Evolutionary conservation across 2,797 vertebrate genomes (phyloP).

Genomic region (Epinephelus malabaricus): DNA sequence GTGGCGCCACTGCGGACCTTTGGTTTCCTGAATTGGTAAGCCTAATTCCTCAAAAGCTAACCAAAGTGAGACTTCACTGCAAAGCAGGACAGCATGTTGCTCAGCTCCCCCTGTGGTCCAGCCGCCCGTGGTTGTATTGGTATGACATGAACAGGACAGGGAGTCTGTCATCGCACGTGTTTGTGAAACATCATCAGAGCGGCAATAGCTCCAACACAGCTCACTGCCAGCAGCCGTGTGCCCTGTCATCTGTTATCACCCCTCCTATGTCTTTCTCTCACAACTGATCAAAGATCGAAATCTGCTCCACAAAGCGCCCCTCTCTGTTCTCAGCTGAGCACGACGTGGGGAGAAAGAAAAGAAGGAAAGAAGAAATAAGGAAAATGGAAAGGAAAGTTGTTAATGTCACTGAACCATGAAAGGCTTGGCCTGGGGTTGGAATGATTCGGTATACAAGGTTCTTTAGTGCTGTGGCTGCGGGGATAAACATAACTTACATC

Average conservation of each 20-base stretch:
- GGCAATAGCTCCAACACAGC: conserved; percentile 28
- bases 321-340: conserved; percentile 60
- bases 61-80: conserved; percentile 48
- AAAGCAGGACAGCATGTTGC: conserved; percentile 31
- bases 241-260: conserved; percentile 46
- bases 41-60: conserved; percentile 51
- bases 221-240: conserved; percentile 18
- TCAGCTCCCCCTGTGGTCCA: conserved; percentile 46
- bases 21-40: conserved; percentile 49
- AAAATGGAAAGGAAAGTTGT: conserved; percentile 83
- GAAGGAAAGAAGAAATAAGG: conserved; percentile 56
- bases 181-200: conserved; percentile 42
- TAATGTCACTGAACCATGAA: conserved; percentile 89
- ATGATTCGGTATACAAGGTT: conserved; percentile 88
- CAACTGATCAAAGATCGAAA: conserved; percentile 65
- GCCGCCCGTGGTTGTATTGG: conserved; percentile 22
- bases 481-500: conserved; percentile 92
- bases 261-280: conserved; percentile 38
- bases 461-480: conserved; percentile 87
- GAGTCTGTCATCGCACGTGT: conserved; percentile 34
- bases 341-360: conserved; percentile 54
- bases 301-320: conserved; percentile 46
- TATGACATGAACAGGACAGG: conserved; percentile 45
- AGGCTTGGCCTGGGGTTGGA: conserved; percentile 88
- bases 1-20: conserved; percentile 33